phyloP scores from a whole-genome alignment of 1,140 invertebrate genomes.

The Trichogramma pretiosum region DNA sequence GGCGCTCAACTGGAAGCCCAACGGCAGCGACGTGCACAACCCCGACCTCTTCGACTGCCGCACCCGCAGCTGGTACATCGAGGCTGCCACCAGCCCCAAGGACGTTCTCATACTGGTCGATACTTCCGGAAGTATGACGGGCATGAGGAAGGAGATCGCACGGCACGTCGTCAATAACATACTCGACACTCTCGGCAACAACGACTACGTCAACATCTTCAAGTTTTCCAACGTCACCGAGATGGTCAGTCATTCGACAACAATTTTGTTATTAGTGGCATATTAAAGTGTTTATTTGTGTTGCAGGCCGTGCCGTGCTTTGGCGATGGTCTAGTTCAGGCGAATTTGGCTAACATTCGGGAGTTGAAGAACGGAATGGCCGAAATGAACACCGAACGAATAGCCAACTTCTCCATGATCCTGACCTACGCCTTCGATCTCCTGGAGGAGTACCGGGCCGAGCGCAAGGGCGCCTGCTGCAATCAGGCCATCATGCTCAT shows the following conservation, averaged over 20 bases:
- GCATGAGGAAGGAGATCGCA: slow-evolving; percentile 84
- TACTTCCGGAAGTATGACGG: slow-evolving; percentile 93
- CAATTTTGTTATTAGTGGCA: background rate
- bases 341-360: slow-evolving; percentile 80
- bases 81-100: slow-evolving; percentile 93
- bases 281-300: background rate
- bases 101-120: slow-evolving; percentile 94
- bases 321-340: slow-evolving; percentile 75
- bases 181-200: slow-evolving; percentile 92
- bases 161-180: slow-evolving; percentile 90
- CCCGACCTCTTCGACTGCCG: slow-evolving; percentile 84
- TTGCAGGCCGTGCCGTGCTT: slow-evolving; percentile 75
- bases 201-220: slow-evolving; percentile 97
- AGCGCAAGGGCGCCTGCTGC: slow-evolving; percentile 54
- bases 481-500: slow-evolving; percentile 98
- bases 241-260: slow-evolving; percentile 38
- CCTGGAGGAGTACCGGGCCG: slow-evolving; percentile 53
- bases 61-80: slow-evolving; percentile 88
- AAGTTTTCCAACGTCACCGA: slow-evolving; percentile 70
- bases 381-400: slow-evolving; percentile 70
- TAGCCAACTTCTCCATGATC: slow-evolving; percentile 91
- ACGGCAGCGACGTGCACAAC: slow-evolving; percentile 48
- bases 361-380: slow-evolving; percentile 73
- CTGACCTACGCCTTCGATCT: slow-evolving; percentile 84
- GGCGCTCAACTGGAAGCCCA: slow-evolving; percentile 61